Percentiles rank a stretch among this genome's conserved stretches.
Evolutionary conservation across 53 echinoderm and acorn worm species (phyloP).

Genomic region (Holothuria scabra): DNA sequence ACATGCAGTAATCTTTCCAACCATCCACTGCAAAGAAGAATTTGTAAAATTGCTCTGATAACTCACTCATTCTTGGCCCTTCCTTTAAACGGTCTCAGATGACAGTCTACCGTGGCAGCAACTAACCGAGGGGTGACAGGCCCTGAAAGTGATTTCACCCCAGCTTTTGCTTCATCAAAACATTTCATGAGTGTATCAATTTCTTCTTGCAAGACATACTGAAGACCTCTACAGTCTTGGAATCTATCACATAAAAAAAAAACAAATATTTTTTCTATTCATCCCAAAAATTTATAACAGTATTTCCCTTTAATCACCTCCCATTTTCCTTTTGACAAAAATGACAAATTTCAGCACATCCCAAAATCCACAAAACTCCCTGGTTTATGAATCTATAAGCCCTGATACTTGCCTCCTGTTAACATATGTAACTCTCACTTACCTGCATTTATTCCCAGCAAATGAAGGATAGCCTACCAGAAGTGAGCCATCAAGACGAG

Average conservation of each 20-base stretch:
- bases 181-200: slow-evolving; percentile 57
- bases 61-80: slow-evolving; percentile 85
- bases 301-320: background rate
- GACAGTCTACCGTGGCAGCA: slow-evolving; percentile 81
- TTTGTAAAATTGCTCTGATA: background rate
- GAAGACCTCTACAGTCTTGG: slow-evolving; percentile 70
- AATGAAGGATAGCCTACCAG: too few relatives aligned
- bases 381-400: too few relatives aligned
- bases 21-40: too few relatives aligned
- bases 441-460: too few relatives aligned
- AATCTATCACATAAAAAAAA: slow-evolving; percentile 53
- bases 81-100: slow-evolving; percentile 88
- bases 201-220: slow-evolving; percentile 71
- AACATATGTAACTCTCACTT: too few relatives aligned
- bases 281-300: background rate
- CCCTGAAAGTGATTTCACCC: slow-evolving; percentile 29
- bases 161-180: slow-evolving; percentile 56
- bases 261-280: background rate
- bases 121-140: slow-evolving; percentile 64
- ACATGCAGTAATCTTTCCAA: too few relatives aligned
- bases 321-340: background rate
- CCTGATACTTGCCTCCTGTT: too few relatives aligned
- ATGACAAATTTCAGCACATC: too few relatives aligned
- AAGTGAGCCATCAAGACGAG: too few relatives aligned
- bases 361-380: too few relatives aligned